phyloP scores from a whole-genome alignment of 1,140 invertebrate species.

The Formica exsecta region DNA sequence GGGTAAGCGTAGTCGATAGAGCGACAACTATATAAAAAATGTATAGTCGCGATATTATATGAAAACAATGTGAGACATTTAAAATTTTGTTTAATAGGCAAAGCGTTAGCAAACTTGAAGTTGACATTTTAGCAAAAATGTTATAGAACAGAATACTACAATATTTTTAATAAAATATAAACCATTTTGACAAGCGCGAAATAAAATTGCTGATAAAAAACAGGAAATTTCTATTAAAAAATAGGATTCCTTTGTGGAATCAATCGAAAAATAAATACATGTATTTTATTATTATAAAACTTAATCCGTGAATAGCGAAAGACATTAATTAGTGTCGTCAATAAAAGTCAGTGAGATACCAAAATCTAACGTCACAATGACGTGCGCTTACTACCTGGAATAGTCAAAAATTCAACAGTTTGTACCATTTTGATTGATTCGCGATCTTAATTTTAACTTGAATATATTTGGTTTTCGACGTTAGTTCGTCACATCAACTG shows the following conservation, averaged over 20 bases:
- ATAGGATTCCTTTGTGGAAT: background rate
- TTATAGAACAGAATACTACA: background rate
- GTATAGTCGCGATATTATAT: background rate
- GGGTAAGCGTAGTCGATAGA: constrained; percentile 9
- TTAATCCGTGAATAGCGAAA: background rate
- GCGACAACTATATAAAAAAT: background rate
- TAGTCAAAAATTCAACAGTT: no score
- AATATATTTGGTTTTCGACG: no score
- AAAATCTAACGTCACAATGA: no score
- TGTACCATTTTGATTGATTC: no score
- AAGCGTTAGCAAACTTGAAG: background rate
- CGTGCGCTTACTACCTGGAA: no score
- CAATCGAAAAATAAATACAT: background rate
- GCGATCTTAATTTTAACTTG: no score
- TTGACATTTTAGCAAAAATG: background rate
- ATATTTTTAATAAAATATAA: background rate
- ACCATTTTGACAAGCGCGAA: background rate
- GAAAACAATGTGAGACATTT: background rate
- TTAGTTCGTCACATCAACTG: no score
- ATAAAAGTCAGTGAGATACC: no score
- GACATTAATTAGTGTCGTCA: no score
- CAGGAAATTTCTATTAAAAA: background rate
- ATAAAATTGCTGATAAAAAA: background rate
- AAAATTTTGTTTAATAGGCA: background rate
- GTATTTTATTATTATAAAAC: background rate